Conservation (phyloP, 1,140 invertebrate species). For the Chionoecetes opilio region DNA sequence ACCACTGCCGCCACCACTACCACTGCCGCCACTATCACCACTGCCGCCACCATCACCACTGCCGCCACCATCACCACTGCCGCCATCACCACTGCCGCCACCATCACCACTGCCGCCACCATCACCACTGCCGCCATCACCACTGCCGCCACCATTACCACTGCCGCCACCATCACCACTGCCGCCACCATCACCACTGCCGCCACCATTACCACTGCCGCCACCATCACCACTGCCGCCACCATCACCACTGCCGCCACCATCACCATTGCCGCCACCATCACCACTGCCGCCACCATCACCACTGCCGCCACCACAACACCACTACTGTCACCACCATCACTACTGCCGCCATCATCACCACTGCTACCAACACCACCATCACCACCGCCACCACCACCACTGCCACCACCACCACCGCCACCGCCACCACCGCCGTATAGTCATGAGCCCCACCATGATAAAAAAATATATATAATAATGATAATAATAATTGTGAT, state of each 20-base stretch:
- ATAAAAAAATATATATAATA: neutral
- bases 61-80: no score
- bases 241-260: neutral
- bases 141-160: conserved; percentile 1
- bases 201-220: conserved; percentile 24
- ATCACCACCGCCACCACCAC: conserved; percentile 33
- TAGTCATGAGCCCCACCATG: neutral
- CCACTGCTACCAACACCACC: no score
- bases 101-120: no score
- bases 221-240: conserved; percentile 29
- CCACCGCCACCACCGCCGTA: neutral
- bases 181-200: conserved; percentile 36
- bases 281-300: conserved; percentile 35
- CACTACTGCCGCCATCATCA: neutral
- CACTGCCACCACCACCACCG: neutral
- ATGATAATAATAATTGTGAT: neutral
- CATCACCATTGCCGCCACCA: conserved; percentile 4
- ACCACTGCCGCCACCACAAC: conserved; percentile 14
- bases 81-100: no score
- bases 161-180: conserved; percentile 23
- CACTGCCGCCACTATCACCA: no score
- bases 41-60: no score
- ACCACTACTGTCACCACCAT: neutral
- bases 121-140: no score
- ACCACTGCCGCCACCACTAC: neutral